Evolutionary conservation across 2,113 vertebrate species (phyloP), one percentile per base, ranked within the genome.

Genomic region (Mohoua ochrocephala): DNA sequence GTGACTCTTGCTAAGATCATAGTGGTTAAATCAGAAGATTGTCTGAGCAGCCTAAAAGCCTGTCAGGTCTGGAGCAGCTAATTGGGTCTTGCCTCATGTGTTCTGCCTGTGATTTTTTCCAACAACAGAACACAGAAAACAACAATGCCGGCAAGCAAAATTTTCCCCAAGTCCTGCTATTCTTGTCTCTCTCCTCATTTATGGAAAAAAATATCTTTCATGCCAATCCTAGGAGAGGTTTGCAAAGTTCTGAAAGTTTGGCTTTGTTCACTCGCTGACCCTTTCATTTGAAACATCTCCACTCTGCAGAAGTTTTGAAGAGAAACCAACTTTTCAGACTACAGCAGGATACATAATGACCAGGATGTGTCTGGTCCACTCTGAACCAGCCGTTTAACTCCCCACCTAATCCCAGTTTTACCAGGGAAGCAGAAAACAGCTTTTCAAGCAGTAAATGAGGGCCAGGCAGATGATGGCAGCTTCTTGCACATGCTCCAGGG

Each of bases 1-100:
- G 52, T 92, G 93, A 97, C 96, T 93, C 64, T 93, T 71, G 44
- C 85, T 68, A 82, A 92, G 85, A 94, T 96, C 90, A 94, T 37
- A 94, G 92, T 26, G 60, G 60, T 68, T 91, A 92, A 89, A 97
- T 91, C 88, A 93, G 90, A 96, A 91, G 70, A 83, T 7, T 82
- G 69, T 91, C 84, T 93, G 85, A 91, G 83, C 73, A 89, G 85
- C 44, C 79, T 81, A 92, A 94, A 91, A 94, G 56, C 85, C 81
- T 93, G 92, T 67, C 90, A 92, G 21, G 79, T 87, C 74, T 81
- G 73, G 52, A 91, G 53, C 57, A 94, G 56, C 56, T 96, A 96
- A 96, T 94, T 94, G 95, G 90, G 76, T 75, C 79, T 94, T 96
- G 88, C 60, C 64, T 87, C 49, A 6, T 75, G 75, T 42, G 60